Conservation (phyloP, 2,888 invertebrate genomes). For the Cataglyphis cursor region DNA sequence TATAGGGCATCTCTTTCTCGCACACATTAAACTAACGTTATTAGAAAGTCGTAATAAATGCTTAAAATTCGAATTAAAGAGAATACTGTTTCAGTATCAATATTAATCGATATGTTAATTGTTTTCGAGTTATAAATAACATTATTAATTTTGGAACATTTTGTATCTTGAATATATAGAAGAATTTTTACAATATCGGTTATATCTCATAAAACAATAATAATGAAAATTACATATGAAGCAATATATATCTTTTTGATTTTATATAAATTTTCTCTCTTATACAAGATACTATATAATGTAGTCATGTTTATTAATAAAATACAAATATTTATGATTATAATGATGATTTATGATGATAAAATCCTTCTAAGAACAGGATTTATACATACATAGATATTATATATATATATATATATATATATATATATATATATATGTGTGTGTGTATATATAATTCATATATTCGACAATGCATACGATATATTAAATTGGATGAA, state of each 20-base stretch:
- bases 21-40: background rate
- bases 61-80: background rate
- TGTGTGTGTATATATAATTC: slow-evolving; percentile 31
- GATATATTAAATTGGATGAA: slow-evolving; percentile 17
- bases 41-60: background rate
- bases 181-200: background rate
- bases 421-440: slow-evolving; percentile 5
- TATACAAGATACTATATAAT: slow-evolving; percentile 33
- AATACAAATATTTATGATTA: slow-evolving; percentile 52
- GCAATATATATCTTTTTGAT: background rate
- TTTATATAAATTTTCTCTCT: slow-evolving; percentile 25
- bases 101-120: background rate
- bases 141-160: background rate
- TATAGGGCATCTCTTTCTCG: background rate
- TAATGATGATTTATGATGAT: slow-evolving; percentile 48
- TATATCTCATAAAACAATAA: background rate
- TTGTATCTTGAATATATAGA: background rate
- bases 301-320: slow-evolving; percentile 54
- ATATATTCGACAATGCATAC: slow-evolving; percentile 25
- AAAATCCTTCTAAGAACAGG: background rate
- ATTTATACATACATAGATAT: no score
- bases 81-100: background rate
- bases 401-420: no score
- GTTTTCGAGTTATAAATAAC: background rate
- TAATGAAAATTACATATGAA: background rate